Base-by-base conservation (phyloP, 2,113 vertebrate species). In the Anoura caudifer region DNA sequence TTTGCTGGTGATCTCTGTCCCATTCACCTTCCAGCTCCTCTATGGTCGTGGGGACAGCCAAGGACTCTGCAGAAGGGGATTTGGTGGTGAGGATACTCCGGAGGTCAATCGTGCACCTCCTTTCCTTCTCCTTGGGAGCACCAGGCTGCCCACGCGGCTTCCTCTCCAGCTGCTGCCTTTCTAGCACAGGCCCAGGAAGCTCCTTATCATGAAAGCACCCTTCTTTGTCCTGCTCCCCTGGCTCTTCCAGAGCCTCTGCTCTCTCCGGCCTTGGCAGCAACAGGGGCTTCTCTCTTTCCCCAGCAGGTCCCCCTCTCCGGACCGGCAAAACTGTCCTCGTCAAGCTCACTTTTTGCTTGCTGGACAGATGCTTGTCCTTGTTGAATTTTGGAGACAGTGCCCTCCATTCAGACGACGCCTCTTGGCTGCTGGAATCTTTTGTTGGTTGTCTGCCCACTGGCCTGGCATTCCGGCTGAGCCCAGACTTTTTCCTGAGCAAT, bases 41-140 rank as follows among this genome's bases (percentile, higher is more conserved):
- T 43, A 41, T 7, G 41, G 54, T 43, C 79, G 6, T 19, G 54
- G 79, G 54, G 26, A 31, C 38, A 5, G 38, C 54, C 24, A 31
- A 31, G 41, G 38, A 41, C 36, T 43, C 38, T 2, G 41, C 4
- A 24, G 54, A 43, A 31, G 79, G 36, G 59, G 79, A 12, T 31
- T 3, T 17, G 17, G 36, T 31, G 79, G 54, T 20, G 41, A 61
- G 56, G 79, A 82, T 14, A 54, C 36, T 61, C 36, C 31, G 54
- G 22, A 99, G 97, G 96, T 98, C 98, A 4, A 99, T 99, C 5
- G 98, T 96, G 26, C 97, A 95, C 76, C 97, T 98, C 90, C 98
- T 99, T 5, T 87, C 93, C 22, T 88, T 31, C 0, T 67, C 38
- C 3, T 97, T 95, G 41, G 45, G 72, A 33, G 16, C 38, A 28